Base-by-base conservation (phyloP, 2,888 invertebrate species). In the Eremobia ochroleuca region DNA sequence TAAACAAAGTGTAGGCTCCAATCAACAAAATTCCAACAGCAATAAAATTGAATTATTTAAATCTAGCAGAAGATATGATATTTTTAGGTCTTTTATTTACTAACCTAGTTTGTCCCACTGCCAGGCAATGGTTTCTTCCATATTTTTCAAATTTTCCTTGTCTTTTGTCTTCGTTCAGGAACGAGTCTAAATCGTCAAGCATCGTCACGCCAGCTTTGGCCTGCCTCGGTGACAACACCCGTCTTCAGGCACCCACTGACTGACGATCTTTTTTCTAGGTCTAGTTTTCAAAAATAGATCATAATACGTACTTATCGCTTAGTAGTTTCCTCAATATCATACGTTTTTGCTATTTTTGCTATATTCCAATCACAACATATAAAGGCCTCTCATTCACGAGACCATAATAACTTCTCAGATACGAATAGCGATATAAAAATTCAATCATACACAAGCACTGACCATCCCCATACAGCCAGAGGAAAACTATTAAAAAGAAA, bases 401-500 rank as follows among this genome's bases (percentile, higher is more conserved):
- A 34, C 21, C 49, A 67, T 73, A 73, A 76, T 70, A 82, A 40
- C 37, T 73, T 46, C 55, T 79, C 61, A 43, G 75, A 79, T 79
- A 76, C 71, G 80, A 85, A 79, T 84, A 71, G 79, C 67, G 84
- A 85, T 85, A 87, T 83, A 82, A 85, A 82, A 86, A 85, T 85
- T 87, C 87, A 88, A 89, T 91, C 89, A 85, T 87, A 87, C 80
- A 83, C 59, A 86, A 84, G 82, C 87, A 87, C 85, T 88, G 86
- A 77, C 86, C 88, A 86, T 81, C 88, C 89, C 88, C 68, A 77
- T 76, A 79, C 69, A 84, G 79, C 84, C 76, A 90, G 91, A 90
- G 91, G 90, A 93, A 94, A 94, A 93, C 94, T 94, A 96, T 95
- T 95, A 94, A 93, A 95, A 93, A 93, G 92, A 93, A 95, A 96